Base-by-base conservation (phyloP, 2,113 vertebrate species). In the Candoia aspera region DNA sequence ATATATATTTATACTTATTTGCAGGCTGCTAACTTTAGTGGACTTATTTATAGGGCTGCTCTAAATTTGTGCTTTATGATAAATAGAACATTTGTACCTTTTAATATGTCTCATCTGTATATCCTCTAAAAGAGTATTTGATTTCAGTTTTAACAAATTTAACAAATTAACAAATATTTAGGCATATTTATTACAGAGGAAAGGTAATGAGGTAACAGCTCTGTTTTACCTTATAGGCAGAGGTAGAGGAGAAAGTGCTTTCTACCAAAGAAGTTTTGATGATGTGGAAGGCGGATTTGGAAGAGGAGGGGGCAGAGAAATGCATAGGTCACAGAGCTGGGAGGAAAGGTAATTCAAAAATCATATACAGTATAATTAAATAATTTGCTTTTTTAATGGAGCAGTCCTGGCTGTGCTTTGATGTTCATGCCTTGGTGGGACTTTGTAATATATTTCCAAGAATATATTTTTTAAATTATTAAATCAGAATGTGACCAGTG, bases 221-320 rank as follows among this genome's bases (percentile, higher is more conserved):
- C 21, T 17, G 62, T 85, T 91, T 95, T 95, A 96, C 97, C 94
- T 96, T 96, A 95, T 96, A 99, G 99, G 99, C 93, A 98, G 99
- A 97, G 99, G 99, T 93, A 98, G 99, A 98, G 99, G 99, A 96
- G 99, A 99, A 96, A 98, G 98, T 97, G 98, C 98, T 96, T 99
- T 99, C 98, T 99, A 99, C 99, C 99, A 99, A 99, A 99, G 99
- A 99, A 99, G 99, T 98, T 99, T 99, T 98, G 99, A 99, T 96
- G 99, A 99, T 96, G 98, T 99, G 93, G 99, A 99, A 96, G 98
- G 98, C 95, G 98, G 98, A 93, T 99, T 99, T 98, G 99, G 99
- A 93, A 98, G 99, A 95, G 99, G 98, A 96, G 98, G 95, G 87
- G 97, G 97, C 95, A 98, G 98, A 96, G 99, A 99, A 97, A 99